Evolutionary conservation across 1,140 invertebrate genomes (phyloP).

Genomic region (Homalodisca vitripennis): DNA sequence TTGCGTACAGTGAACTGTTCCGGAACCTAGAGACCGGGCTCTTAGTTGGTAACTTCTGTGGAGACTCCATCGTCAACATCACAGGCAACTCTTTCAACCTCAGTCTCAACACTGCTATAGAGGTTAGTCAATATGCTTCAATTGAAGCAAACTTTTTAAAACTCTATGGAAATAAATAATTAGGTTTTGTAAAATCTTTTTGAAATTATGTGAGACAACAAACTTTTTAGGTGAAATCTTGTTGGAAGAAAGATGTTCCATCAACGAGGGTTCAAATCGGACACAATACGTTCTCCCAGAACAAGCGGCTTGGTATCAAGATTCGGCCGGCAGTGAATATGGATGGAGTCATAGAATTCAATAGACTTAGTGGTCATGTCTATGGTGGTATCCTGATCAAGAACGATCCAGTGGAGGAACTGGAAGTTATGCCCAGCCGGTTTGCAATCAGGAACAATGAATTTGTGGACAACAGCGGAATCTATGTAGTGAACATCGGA

Average conservation of each 20-base stretch:
- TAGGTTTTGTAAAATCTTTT: background rate
- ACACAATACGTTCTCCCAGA: conserved; percentile 79
- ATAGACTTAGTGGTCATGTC: conserved; percentile 78
- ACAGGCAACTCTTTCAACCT: conserved; percentile 82
- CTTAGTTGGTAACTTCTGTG: conserved; percentile 75
- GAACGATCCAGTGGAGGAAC: conserved; percentile 75
- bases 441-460: conserved; percentile 85
- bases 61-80: conserved; percentile 67
- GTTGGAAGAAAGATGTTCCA: conserved; percentile 57
- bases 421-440: conserved; percentile 64
- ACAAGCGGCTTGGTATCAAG: conserved; percentile 71
- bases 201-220: no score
- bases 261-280: conserved; percentile 71
- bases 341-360: conserved; percentile 76
- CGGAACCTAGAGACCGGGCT: conserved; percentile 82
- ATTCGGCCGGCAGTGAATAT: conserved; percentile 85
- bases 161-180: background rate
- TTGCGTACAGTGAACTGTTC: conserved; percentile 84
- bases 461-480: conserved; percentile 83
- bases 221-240: conserved; percentile 58
- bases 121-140: conserved; percentile 50
- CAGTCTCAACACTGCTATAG: conserved; percentile 70
- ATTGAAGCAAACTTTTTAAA: background rate
- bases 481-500: conserved; percentile 84
- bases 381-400: conserved; percentile 85